A percentile compares a stretch with the other conserved stretches of the same genome.
These are phyloP conservation scores for Hemaris fuciformis DNA, from an alignment of 2,888 invertebrate species.

Conservation along the genomic window DNA sequence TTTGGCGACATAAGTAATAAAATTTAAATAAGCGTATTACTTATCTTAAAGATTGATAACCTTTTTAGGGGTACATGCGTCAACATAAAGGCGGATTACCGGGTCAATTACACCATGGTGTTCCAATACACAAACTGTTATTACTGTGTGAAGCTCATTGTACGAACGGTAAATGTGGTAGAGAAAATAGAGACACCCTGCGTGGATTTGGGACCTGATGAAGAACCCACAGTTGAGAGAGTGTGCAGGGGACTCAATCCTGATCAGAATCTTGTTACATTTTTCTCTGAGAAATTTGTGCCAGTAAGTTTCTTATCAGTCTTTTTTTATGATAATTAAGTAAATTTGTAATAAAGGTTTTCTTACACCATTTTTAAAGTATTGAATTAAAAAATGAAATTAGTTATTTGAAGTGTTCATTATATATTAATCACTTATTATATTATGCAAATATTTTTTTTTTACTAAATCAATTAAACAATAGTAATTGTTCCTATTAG, in stretches of 20 bases:
- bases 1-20: background rate
- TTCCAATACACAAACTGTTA: constrained; percentile 88
- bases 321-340: too few species aligned
- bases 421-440: too few species aligned
- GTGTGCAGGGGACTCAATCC: constrained; percentile 88
- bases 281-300: constrained; percentile 94
- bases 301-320: constrained; percentile 76
- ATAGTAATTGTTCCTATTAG: too few species aligned
- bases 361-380: too few species aligned
- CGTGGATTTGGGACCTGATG: constrained; percentile 84
- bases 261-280: constrained; percentile 90
- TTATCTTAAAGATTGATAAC: background rate
- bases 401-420: too few species aligned
- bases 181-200: constrained; percentile 94
- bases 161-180: constrained; percentile 92
- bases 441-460: background rate
- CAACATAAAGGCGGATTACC: constrained; percentile 86
- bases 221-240: constrained; percentile 87
- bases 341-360: too few species aligned
- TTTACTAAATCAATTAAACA: too few species aligned
- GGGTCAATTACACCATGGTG: constrained; percentile 93
- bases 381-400: too few species aligned
- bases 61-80: constrained; percentile 75
- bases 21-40: background rate
- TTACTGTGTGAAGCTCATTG: constrained; percentile 91